Percentiles rank a stretch among this genome's conserved stretches.
Conservation (phyloP, 2,888 invertebrate species). For the Leptopilina syphax region DNA sequence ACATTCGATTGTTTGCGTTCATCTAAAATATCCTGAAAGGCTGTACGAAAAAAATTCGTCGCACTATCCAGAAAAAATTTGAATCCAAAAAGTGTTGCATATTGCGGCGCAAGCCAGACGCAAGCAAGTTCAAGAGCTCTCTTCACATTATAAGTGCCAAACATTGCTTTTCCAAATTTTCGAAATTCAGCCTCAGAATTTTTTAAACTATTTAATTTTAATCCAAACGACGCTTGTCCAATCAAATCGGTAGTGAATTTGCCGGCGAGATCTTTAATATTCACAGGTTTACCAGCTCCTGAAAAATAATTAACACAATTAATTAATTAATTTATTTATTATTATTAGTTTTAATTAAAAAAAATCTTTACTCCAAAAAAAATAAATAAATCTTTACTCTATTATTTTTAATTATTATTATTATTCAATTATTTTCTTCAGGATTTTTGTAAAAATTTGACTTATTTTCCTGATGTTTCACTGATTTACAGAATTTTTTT, state of each 20-base stretch:
- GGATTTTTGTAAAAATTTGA: too few relatives aligned
- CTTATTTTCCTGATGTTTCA: too few relatives aligned
- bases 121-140: conserved; percentile 72
- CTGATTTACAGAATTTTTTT: too few relatives aligned
- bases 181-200: conserved; percentile 76
- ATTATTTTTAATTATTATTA: too few relatives aligned
- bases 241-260: conserved; percentile 76
- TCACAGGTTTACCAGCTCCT: conserved; percentile 50
- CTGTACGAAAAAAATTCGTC: conserved; percentile 71
- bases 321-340: background rate
- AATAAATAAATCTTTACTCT: too few relatives aligned
- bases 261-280: conserved; percentile 67
- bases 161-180: conserved; percentile 74
- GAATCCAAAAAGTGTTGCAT: conserved; percentile 70
- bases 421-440: too few relatives aligned
- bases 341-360: too few relatives aligned
- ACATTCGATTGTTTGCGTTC: conserved; percentile 73
- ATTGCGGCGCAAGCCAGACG: conserved; percentile 65
- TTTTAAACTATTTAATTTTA: conserved; percentile 76
- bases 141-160: conserved; percentile 65
- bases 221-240: conserved; percentile 77
- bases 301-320: background rate
- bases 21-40: conserved; percentile 75
- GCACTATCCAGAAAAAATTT: conserved; percentile 73
- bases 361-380: too few relatives aligned